phyloP scores from a whole-genome alignment of 2,113 vertebrate genomes.

The Hucho hucho region DNA sequence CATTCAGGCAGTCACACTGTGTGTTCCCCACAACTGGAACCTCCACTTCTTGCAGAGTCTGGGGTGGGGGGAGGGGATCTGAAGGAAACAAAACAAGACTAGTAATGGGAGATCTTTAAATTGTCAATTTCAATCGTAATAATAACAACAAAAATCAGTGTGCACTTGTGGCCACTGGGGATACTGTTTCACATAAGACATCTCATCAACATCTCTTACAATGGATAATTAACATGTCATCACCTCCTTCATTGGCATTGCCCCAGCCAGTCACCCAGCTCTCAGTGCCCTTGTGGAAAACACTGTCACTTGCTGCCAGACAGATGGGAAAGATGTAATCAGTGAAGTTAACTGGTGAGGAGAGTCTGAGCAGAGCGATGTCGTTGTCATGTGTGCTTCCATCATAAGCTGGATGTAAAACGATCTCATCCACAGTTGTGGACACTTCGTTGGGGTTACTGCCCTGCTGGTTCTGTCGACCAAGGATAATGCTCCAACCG shows the following conservation, averaged over 20 bases:
- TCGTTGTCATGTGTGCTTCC: slow-evolving; percentile 53
- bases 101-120: not conserved
- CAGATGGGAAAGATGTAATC: slow-evolving; percentile 72
- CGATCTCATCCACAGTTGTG: not conserved
- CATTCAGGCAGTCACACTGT: not conserved
- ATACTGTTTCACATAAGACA: not conserved
- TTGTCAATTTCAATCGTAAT: not conserved
- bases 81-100: not conserved
- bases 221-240: not conserved
- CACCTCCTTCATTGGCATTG: slow-evolving; percentile 5
- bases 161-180: not conserved
- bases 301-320: slow-evolving; percentile 53
- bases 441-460: not conserved
- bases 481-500: not conserved
- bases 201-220: not conserved
- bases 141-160: not conserved
- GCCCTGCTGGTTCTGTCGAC: not conserved
- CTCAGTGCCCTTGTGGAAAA: slow-evolving; percentile 63
- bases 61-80: not conserved
- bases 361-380: slow-evolving; percentile 69
- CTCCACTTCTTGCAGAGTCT: slow-evolving; percentile 30
- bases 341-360: slow-evolving; percentile 24
- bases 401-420: slow-evolving; percentile 37
- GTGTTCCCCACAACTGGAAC: slow-evolving; percentile 16
- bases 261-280: slow-evolving; percentile 78